These are phyloP conservation scores for Limnothrissa miodon DNA, from an alignment of 2,113 vertebrate genomes.

Conservation along the genomic window DNA sequence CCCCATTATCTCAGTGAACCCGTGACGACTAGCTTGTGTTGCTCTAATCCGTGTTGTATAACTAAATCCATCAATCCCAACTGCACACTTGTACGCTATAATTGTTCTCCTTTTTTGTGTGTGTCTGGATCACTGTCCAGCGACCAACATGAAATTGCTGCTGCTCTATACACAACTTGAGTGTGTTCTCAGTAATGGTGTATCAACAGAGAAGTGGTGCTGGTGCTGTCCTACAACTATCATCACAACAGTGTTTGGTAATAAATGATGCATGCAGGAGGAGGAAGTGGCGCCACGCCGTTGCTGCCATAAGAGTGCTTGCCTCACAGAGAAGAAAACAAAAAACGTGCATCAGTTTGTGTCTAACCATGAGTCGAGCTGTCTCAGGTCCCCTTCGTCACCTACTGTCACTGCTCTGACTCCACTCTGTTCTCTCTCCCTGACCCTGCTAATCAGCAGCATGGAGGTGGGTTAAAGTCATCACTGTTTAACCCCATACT, in stretches of 20 bases:
- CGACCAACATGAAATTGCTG: background rate
- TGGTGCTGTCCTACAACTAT: slow-evolving; percentile 24
- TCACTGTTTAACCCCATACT: background rate
- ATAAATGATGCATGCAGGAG: slow-evolving; percentile 8
- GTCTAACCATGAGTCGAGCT: background rate
- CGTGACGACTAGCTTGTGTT: slow-evolving; percentile 53
- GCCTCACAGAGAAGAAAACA: background rate
- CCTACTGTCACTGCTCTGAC: background rate
- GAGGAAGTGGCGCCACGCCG: background rate
- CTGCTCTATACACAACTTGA: background rate
- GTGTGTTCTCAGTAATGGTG: slow-evolving; percentile 8
- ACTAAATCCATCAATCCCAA: slow-evolving; percentile 31
- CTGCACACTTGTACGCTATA: background rate
- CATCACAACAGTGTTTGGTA: background rate
- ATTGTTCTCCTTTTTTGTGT: background rate
- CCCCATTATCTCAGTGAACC: slow-evolving; percentile 64
- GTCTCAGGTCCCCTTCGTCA: background rate
- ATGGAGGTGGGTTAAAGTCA: background rate
- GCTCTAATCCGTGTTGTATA: slow-evolving; percentile 58
- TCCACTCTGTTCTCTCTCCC: background rate
- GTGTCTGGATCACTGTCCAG: background rate
- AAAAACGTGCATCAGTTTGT: background rate
- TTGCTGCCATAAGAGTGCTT: background rate
- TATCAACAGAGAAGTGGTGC: slow-evolving; percentile 14
- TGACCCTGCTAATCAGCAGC: background rate